Evolutionary conservation across 1,140 invertebrate genomes (phyloP), one percentile per base, ranked within the genome.

Genomic region (Tetragnatha versicolor): DNA sequence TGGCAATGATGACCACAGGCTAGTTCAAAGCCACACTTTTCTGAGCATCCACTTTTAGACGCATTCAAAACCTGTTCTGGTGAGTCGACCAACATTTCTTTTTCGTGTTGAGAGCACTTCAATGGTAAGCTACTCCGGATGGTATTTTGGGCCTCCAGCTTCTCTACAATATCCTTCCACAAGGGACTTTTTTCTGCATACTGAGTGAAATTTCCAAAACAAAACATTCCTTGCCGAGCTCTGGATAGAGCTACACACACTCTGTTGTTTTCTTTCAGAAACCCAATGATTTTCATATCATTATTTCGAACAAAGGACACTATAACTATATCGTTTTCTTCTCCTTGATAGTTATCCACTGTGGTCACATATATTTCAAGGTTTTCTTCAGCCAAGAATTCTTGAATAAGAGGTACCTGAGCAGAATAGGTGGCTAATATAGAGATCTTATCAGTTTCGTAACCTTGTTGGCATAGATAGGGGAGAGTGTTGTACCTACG

Each of bases 341-440:
- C 91, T 0, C 94, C 93, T 88, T 95, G 93, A 83, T 89, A 95
- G 84, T 93, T 94, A 84, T 96, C 94, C 3, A 95, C 89, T 6
- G 90, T 89, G 35, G 89, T 89, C n/a, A 94, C 88, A 61, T 82
- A 20, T 3, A 82, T 45, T 39, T 47, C 53, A 85, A 66, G 20
- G 82, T 78, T 12, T 70, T 47, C 20, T 63, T 25, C 49, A 35
- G n/a, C 42, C 20, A 69, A 53, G n/a, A 27, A 79, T 66, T 55
- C 37, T 42, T 68, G 25, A 49, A 82, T 81, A 31, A 78, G 58
- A 10, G 20, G 20, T 77, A 85, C 80, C 81, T 87, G 91, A 2
- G 89, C 91, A 25, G 88, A 87, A 83, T 93, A 92, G 0, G 90
- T 89, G 1, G 90, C 86, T 2, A 93, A 84, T 60, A 93, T 89